Conservation (phyloP, 2,797 vertebrate genomes). For the Simalia tracyae region DNA sequence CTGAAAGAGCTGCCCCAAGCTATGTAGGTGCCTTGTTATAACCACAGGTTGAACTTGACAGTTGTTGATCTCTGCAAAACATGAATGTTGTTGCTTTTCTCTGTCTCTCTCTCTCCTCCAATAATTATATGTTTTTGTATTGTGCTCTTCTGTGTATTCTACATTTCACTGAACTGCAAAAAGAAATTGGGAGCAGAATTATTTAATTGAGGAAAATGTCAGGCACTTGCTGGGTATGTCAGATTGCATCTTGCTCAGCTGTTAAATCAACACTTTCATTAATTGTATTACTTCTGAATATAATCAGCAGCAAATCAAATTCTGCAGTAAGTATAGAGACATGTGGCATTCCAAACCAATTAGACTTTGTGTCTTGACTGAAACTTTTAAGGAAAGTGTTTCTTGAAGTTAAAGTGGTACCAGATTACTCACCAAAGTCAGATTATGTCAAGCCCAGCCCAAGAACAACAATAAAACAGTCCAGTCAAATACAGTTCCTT, state of each 20-base stretch:
- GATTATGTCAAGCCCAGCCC: not conserved
- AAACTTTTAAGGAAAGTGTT: not conserved
- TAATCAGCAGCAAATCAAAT: not conserved
- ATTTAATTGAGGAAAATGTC: not conserved
- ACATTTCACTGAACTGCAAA: not conserved
- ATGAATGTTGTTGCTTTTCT: not conserved
- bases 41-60: not conserved
- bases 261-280: slow-evolving; percentile 2
- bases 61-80: not conserved
- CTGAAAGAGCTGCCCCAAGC: not conserved
- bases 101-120: not conserved
- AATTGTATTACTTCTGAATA: not conserved
- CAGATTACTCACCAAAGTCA: not conserved
- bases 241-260: slow-evolving; percentile 5
- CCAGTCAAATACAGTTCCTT: too few relatives aligned
- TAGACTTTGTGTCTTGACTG: not conserved
- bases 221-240: not conserved
- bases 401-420: not conserved
- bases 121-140: not conserved
- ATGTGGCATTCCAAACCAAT: not conserved
- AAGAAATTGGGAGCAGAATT: not conserved
- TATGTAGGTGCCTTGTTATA: not conserved
- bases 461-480: too few relatives aligned
- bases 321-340: not conserved
- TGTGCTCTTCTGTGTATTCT: not conserved